Evolutionary conservation across 2,113 vertebrate species (phyloP), one percentile per base, ranked within the genome.

Genomic region (Notechis scutatus): DNA sequence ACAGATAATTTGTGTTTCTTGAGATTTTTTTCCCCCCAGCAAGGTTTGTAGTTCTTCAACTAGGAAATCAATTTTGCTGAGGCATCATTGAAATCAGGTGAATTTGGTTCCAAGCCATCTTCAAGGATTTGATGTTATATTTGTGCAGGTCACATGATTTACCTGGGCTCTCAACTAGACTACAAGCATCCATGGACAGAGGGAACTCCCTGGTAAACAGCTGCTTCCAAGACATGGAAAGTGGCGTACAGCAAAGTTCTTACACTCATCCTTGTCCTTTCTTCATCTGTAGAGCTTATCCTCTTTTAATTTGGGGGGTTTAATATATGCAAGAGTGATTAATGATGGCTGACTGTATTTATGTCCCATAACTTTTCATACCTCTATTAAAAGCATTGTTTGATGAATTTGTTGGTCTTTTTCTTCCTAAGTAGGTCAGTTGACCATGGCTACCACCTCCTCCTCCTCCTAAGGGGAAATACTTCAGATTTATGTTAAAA

Each of bases 251-350:
- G 34, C 3, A 21, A 81, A 81, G 34, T 81, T 81, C 18, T 39
- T 81, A 81, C 2, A 20, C 69, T 81, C 34, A 81, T 21, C 34
- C 34, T 39, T 81, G 34, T 39, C 15, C 34, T 21, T 39, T 81
- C 18, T 81, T 81, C 18, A 81, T 39, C 34, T 39, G 15, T 39
- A 81, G 34, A 81, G 18, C 0, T 3, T 81, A 42, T 42, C 34
- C 18, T 39, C 74, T 81, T 81, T 81, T 20, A 81, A 81, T 9
- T 9, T 42, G 34, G 74, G 69, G 3, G 39, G 59, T 10, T 64
- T 90, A 90, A 90, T 90, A 21, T 87, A 94, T 87, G 26, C 74
- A 87, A 56, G n/a, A 39, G 14, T 69, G 90, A 94, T 93, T 89
- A 93, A 89, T 56, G 14, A 90, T 45, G 20, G 9, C 5, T 45